A percentile compares a stretch with the other conserved stretches of the same genome.
Conservation (phyloP, 2,113 vertebrate species). For the Paradoxurus hermaphroditus region DNA sequence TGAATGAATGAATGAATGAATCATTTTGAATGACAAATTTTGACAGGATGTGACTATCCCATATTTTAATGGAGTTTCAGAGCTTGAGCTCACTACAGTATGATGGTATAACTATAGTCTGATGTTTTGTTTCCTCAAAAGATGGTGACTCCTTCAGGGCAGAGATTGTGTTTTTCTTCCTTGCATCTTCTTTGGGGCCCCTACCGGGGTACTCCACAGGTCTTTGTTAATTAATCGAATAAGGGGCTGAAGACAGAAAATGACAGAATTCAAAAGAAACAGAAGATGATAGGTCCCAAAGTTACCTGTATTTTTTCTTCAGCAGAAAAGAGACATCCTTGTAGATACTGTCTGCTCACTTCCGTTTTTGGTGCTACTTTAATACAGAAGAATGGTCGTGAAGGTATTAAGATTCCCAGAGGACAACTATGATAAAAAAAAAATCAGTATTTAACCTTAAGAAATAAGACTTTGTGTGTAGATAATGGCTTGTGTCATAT, state of each 20-base stretch:
- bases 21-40: neutral
- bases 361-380: neutral
- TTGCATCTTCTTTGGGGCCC: neutral
- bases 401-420: neutral
- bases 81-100: neutral
- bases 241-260: neutral
- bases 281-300: neutral
- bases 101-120: neutral
- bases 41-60: neutral
- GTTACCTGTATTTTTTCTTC: neutral
- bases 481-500: neutral
- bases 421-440: neutral
- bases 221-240: neutral
- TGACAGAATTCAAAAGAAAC: neutral
- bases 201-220: neutral
- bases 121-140: neutral
- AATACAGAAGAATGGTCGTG: neutral
- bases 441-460: constrained; percentile 19
- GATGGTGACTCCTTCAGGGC: neutral
- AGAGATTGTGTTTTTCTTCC: neutral
- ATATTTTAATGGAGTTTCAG: neutral
- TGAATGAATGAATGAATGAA: neutral
- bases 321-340: neutral
- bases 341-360: neutral
- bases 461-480: neutral